Evolutionary conservation across 2,888 invertebrate genomes (phyloP), one percentile per base, ranked within the genome.

Genomic region (Athetis lepigone): DNA sequence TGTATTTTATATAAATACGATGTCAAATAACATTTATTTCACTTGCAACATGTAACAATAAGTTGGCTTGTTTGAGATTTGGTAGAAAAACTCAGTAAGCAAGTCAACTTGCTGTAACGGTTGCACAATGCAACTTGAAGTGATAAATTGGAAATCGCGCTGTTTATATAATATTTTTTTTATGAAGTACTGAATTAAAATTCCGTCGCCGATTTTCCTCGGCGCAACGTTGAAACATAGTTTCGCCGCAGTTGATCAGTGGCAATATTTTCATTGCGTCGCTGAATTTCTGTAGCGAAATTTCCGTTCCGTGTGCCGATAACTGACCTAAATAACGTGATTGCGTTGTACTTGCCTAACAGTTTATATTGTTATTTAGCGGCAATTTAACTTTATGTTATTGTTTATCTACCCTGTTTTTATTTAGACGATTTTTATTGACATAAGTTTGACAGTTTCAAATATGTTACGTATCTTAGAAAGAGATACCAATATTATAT

Each of bases 291-390:
- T n/a, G n/a, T n/a, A n/a, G n/a, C n/a, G n/a, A n/a, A n/a, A n/a
- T n/a, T n/a, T n/a, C n/a, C n/a, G n/a, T n/a, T n/a, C n/a, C n/a
- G n/a, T n/a, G n/a, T n/a, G n/a, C n/a, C n/a, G n/a, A n/a, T n/a
- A n/a, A n/a, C n/a, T n/a, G n/a, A n/a, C n/a, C n/a, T n/a, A n/a
- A 19, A 19, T 5, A 33, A 21, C 7, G 16, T 3, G 5, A 23
- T 23, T 42, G 58, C 23, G 23, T 25, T 25, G 13, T 66, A 21
- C 33, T 74, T 70, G 59, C 63, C 67, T 68, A 56, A 59, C 16
- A 19, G 5, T 43, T 36, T 51, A 39, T 27, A 13, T 29, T 71
- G 13, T 52, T 51, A 51, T 19, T 55, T 11, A 49, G 3, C 8
- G 8, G 7, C 19, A 13, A 27, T 49, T 23, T 50, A 42, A 57